Base-by-base conservation (phyloP, 37 sponge, comb jelly and placozoan genomes). In the Lycopodina hypogea region DNA sequence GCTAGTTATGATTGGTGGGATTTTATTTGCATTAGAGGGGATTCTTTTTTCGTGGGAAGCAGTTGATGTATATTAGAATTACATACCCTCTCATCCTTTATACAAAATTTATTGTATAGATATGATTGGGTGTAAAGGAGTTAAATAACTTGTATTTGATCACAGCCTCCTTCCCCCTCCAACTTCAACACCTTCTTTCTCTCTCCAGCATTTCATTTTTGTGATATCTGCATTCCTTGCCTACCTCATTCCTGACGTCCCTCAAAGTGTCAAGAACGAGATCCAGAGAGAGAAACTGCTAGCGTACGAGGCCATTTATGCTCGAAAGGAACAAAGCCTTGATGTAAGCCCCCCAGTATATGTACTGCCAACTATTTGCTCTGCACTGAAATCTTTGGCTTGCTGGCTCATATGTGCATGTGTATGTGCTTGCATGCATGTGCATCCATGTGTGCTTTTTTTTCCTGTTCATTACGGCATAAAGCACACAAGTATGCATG, bases 211-310 rank as follows among this genome's bases (percentile, higher is more conserved):
- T 88, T 59, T 95, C 42, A 90, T 97, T 35, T 97, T 97, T 58
- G 80, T 90, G 36, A 67, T 92, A 23, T 70, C 79, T 23, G 83
- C 68, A 21, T 11, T 98, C n/a, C 51, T 98, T 23, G 96, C 92
- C 62, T 89, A 48, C 73, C 36, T 91, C 22, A 76, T 98, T 6
- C 99, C 99, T 9, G 99, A 98, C 64, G 80, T 98, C 28, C 99
- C 99, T 15, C 53, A 83, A 55, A 75, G 74, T 78, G 92, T 98
- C 29, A 77, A 91, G 74, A 87, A 90, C 34, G 92, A 93, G 62
- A 98, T 96, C 33, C 89, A 93, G 86, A 71, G 89, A 28, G 99
- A 95, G 85, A 91, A 89, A 40, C 77, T 89, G 71, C 86, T 94
- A 15, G 95, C 91, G 3, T 75, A 41, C 40, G 65, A 73, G 41